These are phyloP conservation scores for Pygmarrhopalites habei DNA, from an alignment of 1,140 invertebrate genomes.

Conservation along the genomic window DNA sequence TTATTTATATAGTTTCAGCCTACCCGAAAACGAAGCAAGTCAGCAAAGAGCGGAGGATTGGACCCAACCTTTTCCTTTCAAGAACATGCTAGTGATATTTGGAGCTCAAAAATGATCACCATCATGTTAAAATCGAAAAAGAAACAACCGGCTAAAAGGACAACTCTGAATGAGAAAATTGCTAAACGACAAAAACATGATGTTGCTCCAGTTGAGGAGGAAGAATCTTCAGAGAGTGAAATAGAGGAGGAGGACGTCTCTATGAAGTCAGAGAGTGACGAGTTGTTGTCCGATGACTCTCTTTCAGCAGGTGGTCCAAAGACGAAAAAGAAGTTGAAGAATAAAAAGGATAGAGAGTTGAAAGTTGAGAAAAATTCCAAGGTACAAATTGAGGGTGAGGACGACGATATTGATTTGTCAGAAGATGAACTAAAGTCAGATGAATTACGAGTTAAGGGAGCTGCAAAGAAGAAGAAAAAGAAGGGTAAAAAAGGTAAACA, in stretches of 20 bases:
- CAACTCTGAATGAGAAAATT: conserved; percentile 40
- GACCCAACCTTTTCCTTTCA: too few relatives aligned
- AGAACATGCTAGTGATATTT: too few relatives aligned
- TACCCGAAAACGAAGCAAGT: too few relatives aligned
- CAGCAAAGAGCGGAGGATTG: too few relatives aligned
- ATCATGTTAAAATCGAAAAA: conserved; percentile 4
- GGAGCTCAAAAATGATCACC: too few relatives aligned
- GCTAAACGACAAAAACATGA: conserved; percentile 26
- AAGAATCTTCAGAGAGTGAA: conserved; percentile 16
- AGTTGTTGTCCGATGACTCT: conserved; percentile 31
- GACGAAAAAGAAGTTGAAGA: conserved; percentile 44
- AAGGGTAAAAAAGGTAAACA: conserved; percentile 44
- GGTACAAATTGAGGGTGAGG: too few relatives aligned
- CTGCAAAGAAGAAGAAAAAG: conserved; percentile 45
- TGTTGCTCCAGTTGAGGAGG: conserved; percentile 6
- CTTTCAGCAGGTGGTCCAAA: conserved; percentile 17
- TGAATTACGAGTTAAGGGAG: conserved; percentile 46
- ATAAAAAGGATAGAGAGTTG: conserved; percentile 12
- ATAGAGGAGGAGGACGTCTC: background rate
- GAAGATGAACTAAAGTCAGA: conserved; percentile 44
- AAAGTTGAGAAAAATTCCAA: conserved; percentile 16
- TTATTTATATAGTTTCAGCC: too few relatives aligned
- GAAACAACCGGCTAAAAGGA: conserved; percentile 4
- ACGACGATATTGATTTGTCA: conserved; percentile 40
- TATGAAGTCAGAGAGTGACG: conserved; percentile 14